These are phyloP conservation scores for Creontiades dilutus DNA, from an alignment of 2,888 invertebrate species.

Conservation along the genomic window DNA sequence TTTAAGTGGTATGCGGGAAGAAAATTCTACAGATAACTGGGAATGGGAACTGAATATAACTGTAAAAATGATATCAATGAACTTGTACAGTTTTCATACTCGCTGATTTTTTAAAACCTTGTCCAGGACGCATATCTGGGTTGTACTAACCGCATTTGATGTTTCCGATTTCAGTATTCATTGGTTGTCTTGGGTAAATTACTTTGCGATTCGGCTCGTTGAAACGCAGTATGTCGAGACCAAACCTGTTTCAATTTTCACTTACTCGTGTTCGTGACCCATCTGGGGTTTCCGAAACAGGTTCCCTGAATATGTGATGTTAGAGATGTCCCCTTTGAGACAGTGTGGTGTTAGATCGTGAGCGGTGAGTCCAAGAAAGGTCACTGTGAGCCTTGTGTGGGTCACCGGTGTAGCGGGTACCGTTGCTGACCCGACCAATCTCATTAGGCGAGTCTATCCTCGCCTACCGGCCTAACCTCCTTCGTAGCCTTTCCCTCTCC, in stretches of 20 bases:
- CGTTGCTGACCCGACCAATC: slow-evolving; percentile 71
- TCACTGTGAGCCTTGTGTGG: slow-evolving; percentile 63
- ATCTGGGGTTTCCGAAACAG: neutral
- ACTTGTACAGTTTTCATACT: too few species aligned
- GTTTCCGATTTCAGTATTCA: too few species aligned
- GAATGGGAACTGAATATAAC: too few species aligned
- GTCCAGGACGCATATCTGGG: too few species aligned
- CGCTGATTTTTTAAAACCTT: too few species aligned
- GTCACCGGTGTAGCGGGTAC: slow-evolving; percentile 71
- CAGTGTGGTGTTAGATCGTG: slow-evolving; percentile 43
- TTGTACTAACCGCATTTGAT: too few species aligned
- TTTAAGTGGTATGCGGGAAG: too few species aligned
- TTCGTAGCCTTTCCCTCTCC: slow-evolving; percentile 29
- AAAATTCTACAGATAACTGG: too few species aligned
- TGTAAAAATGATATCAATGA: too few species aligned
- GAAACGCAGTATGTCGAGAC: too few species aligned
- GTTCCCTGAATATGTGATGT: slow-evolving; percentile 37
- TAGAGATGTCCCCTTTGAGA: slow-evolving; percentile 47
- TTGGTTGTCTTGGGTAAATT: too few species aligned
- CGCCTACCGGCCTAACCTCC: slow-evolving; percentile 51
- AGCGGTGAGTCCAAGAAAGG: slow-evolving; percentile 63
- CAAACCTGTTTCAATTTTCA: neutral
- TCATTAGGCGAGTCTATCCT: slow-evolving; percentile 60
- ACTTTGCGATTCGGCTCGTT: too few species aligned
- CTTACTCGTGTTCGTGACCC: neutral